Conservation (phyloP, 2,797 vertebrate genomes). For the Sylvia borin region DNA sequence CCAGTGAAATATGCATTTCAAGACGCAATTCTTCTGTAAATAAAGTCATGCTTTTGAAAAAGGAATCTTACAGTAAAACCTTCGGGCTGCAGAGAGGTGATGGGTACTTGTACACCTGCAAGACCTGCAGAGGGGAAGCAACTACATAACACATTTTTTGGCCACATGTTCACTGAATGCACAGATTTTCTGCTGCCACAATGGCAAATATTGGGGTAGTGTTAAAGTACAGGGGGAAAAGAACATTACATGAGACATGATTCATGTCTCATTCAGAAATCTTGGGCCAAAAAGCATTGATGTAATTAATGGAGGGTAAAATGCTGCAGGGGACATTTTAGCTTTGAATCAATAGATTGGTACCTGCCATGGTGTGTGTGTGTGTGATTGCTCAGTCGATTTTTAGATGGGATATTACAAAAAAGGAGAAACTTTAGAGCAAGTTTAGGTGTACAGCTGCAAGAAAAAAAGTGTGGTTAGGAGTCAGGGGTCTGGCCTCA, state of each 20-base stretch:
- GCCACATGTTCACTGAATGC: not conserved
- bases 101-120: not conserved
- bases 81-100: not conserved
- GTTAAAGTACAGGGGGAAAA: not conserved
- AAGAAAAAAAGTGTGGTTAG: not conserved
- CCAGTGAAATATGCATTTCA: not conserved
- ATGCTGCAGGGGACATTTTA: not conserved
- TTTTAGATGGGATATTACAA: not conserved
- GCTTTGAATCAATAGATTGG: not conserved
- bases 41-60: not conserved
- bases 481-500: not conserved
- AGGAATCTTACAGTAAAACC: not conserved
- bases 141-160: not conserved
- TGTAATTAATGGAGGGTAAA: not conserved
- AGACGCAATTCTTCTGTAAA: not conserved
- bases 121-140: not conserved
- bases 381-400: not conserved
- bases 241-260: not conserved
- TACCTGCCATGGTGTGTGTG: not conserved
- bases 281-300: not conserved
- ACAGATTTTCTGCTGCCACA: not conserved
- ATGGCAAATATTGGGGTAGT: not conserved
- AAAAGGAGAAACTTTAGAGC: not conserved
- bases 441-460: not conserved
- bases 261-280: not conserved